Evolutionary conservation across 2,888 invertebrate species (phyloP).

Genomic region (Zaprionus obscuricornis): DNA sequence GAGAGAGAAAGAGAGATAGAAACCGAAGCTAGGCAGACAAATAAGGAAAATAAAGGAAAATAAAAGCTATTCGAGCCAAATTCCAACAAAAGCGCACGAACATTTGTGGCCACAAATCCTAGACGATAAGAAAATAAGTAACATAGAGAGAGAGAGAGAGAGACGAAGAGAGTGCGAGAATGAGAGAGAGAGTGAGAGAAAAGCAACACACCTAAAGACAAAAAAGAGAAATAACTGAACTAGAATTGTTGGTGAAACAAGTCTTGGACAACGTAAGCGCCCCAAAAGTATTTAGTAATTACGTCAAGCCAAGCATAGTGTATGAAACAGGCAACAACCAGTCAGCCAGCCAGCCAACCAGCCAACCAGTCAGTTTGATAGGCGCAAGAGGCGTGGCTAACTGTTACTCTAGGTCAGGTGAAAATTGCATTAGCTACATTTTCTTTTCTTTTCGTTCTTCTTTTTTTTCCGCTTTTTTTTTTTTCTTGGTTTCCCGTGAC

Average conservation of each 20-base stretch:
- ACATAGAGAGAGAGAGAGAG: conserved; percentile 27
- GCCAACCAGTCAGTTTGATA: no score
- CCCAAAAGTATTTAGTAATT: conserved; percentile 78
- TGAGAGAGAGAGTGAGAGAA: conserved; percentile 5
- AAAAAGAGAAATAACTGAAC: conserved; percentile 45
- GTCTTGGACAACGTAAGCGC: conserved; percentile 46
- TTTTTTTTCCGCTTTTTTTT: no score
- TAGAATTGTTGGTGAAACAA: conserved; percentile 20
- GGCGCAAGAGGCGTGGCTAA: background rate
- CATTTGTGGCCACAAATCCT: conserved; percentile 75
- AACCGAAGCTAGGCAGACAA: conserved; percentile 56
- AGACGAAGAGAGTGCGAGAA: background rate
- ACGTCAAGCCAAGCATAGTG: conserved; percentile 49
- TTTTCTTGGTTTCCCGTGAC: no score
- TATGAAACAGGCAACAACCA: no score
- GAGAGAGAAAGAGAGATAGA: background rate
- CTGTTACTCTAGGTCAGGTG: conserved; percentile 43
- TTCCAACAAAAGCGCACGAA: conserved; percentile 73
- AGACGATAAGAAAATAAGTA: conserved; percentile 76
- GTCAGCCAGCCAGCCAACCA: no score
- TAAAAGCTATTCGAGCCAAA: conserved; percentile 64
- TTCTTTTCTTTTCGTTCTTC: conserved; percentile 29
- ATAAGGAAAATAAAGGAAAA: conserved; percentile 51
- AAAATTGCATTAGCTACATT: conserved; percentile 70
- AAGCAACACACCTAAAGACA: conserved; percentile 24